These are phyloP conservation scores for Microctenopoma stevenorrisi DNA, from an alignment of 2,797 vertebrate species.

Conservation along the genomic window DNA sequence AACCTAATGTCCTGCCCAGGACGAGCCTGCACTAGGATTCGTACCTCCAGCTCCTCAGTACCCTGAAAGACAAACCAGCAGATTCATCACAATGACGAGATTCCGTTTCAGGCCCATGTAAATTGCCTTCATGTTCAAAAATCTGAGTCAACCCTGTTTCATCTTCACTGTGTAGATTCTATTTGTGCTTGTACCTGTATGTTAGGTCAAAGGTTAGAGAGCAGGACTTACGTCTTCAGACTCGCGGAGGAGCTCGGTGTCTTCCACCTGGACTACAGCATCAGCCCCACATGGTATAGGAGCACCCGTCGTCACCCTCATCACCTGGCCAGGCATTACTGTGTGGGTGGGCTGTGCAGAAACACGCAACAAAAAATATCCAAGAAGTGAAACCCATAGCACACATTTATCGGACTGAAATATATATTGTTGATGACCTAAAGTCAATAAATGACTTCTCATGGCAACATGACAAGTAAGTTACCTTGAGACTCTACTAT, in stretches of 20 bases:
- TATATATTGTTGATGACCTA: neutral
- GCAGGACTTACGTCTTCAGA: conserved; percentile 94
- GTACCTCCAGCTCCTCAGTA: conserved; percentile 97
- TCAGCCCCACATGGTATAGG: conserved; percentile 98
- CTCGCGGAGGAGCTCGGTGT: conserved; percentile 97
- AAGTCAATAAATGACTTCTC: neutral
- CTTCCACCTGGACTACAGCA: conserved; percentile 98
- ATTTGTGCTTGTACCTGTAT: neutral
- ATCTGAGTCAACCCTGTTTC: neutral
- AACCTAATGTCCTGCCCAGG: conserved; percentile 99
- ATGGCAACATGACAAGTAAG: neutral
- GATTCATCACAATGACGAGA: conserved; percentile 10
- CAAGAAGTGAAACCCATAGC: neutral
- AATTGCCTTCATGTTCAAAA: neutral
- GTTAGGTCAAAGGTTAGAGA: neutral
- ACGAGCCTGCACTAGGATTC: conserved; percentile 96
- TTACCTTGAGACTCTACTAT: neutral
- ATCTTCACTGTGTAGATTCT: neutral
- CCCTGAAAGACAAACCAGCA: conserved; percentile 84
- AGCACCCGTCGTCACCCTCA: conserved; percentile 98
- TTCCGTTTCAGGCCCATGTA: neutral
- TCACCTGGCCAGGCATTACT: conserved; percentile 99
- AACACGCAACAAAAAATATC: conserved; percentile 20
- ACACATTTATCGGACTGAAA: neutral
- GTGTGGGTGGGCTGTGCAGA: conserved; percentile 93